A percentile compares a stretch with the other conserved stretches of the same genome.
These are phyloP conservation scores for Alligator mississippiensis DNA, from an alignment of 2,113 vertebrate genomes.

Conservation along the genomic window DNA sequence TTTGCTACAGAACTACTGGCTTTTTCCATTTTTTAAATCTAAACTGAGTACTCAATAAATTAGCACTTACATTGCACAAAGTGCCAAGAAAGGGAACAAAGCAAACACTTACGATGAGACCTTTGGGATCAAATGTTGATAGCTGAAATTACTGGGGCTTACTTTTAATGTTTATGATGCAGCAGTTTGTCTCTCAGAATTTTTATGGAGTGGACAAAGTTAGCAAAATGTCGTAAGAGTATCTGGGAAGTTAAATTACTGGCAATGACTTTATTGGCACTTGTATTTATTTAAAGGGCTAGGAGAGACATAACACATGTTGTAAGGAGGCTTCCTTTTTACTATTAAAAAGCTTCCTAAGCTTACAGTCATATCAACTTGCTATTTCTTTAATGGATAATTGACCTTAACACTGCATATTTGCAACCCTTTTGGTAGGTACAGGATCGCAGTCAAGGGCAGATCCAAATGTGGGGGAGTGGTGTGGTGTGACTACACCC, in stretches of 20 bases:
- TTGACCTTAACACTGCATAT: background rate
- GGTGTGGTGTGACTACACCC: too few species aligned
- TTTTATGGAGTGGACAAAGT: background rate
- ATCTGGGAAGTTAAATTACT: conserved; percentile 10
- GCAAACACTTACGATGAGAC: background rate
- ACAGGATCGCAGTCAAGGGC: too few species aligned
- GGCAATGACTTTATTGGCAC: conserved; percentile 11
- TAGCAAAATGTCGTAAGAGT: background rate
- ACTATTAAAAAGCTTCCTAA: conserved; percentile 16
- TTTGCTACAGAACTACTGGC: background rate
- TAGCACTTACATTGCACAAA: background rate
- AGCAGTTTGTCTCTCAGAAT: background rate
- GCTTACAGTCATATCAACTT: background rate
- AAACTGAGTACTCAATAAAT: conserved; percentile 9
- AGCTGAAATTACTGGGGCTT: conserved; percentile 13
- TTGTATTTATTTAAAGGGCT: background rate
- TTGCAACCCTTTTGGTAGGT: background rate
- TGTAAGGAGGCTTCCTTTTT: background rate
- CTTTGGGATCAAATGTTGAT: background rate
- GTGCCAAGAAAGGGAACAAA: background rate
- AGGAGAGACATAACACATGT: background rate
- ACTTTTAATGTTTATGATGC: conserved; percentile 47
- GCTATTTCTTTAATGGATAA: background rate
- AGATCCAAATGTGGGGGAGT: too few species aligned
- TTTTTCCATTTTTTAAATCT: background rate